Evolutionary conservation across 2,113 vertebrate genomes (phyloP).

Genomic region (Haliaeetus leucogaster): DNA sequence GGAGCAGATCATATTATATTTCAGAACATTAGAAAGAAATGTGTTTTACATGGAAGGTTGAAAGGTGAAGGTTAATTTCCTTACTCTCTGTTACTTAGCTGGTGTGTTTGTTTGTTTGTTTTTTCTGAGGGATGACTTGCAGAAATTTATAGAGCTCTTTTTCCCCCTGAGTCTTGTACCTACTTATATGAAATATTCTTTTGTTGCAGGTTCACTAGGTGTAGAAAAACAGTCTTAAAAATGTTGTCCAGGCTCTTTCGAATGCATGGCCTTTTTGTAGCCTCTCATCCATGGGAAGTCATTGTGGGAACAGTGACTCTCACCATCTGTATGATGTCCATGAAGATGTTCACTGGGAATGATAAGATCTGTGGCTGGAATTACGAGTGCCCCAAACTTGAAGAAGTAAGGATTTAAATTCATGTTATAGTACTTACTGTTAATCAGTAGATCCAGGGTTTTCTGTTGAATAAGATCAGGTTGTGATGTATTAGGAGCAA

Average conservation of each 20-base stretch:
- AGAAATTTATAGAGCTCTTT: background rate
- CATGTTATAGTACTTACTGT: background rate
- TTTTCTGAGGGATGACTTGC: background rate
- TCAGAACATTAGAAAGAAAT: too few relatives aligned
- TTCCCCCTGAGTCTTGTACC: too few relatives aligned
- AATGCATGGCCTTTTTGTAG: conserved; percentile 40
- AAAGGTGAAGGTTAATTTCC: too few relatives aligned
- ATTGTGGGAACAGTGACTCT: conserved; percentile 40
- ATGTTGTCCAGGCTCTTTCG: conserved; percentile 40
- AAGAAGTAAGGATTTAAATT: conserved; percentile 2
- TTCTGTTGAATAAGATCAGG: background rate
- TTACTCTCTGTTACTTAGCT: too few relatives aligned
- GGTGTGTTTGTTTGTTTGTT: background rate
- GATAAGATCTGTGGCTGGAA: conserved; percentile 44
- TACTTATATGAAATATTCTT: background rate
- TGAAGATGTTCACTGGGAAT: conserved; percentile 46
- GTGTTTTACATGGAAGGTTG: too few relatives aligned
- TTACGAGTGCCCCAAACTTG: conserved; percentile 23
- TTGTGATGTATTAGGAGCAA: background rate
- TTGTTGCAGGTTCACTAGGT: background rate
- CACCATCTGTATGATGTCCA: conserved; percentile 42
- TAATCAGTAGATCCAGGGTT: background rate
- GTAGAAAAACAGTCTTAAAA: background rate
- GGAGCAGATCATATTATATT: too few relatives aligned
- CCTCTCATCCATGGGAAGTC: conserved; percentile 39